phyloP scores from a whole-genome alignment of 2,113 vertebrate genomes.

The Aramus guarauna region DNA sequence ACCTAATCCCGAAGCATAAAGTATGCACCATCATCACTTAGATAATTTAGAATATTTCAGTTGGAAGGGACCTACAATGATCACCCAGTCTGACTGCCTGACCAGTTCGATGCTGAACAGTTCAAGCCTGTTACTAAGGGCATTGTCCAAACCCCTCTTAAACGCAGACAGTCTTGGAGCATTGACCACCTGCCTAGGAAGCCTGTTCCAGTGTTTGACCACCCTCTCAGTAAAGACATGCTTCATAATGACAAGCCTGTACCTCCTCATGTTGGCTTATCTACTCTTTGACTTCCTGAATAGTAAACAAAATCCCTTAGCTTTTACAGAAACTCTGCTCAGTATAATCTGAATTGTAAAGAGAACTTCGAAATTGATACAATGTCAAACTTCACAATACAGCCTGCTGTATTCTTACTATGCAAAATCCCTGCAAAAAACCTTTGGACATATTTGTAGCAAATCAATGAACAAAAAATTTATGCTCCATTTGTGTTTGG shows the following conservation, averaged over 20 bases:
- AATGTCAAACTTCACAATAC: constrained; percentile 10
- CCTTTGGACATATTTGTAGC: background rate
- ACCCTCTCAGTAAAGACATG: background rate
- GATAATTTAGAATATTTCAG: background rate
- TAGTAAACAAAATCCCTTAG: background rate
- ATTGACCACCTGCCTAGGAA: background rate
- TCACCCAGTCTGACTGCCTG: background rate
- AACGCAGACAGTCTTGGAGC: background rate
- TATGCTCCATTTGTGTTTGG: background rate
- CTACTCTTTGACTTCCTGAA: background rate
- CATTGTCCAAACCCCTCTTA: background rate
- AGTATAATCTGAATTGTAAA: constrained; percentile 44
- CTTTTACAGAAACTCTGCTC: constrained; percentile 36
- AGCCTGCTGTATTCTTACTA: background rate
- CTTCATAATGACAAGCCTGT: background rate
- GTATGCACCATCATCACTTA: background rate
- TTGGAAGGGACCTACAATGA: background rate
- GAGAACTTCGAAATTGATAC: constrained; percentile 37
- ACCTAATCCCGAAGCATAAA: background rate
- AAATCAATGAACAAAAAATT: background rate
- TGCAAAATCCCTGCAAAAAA: background rate
- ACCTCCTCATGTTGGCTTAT: background rate
- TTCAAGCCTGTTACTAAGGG: background rate
- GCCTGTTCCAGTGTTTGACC: background rate
- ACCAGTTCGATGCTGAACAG: background rate